These are phyloP conservation scores for Archivesica marissinica DNA, from an alignment of 1,140 invertebrate genomes.

Conservation along the genomic window DNA sequence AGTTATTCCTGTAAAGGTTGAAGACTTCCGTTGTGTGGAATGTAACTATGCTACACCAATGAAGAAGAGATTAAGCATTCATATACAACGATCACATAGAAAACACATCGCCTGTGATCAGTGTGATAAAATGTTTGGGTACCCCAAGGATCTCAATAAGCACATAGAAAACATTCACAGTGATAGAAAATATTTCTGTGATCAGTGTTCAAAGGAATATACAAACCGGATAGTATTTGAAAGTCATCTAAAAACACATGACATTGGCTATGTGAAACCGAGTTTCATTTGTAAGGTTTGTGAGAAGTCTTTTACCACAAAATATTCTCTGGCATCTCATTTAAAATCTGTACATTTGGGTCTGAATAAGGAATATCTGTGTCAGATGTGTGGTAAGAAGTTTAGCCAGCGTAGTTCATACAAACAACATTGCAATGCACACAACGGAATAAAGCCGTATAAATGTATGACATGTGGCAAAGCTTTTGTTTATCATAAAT, in stretches of 20 bases:
- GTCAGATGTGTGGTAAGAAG: conserved; percentile 77
- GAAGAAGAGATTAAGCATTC: not conserved
- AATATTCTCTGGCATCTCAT: conserved; percentile 72
- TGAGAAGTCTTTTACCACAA: conserved; percentile 74
- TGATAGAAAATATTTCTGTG: conserved; percentile 69
- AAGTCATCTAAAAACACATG: conserved; percentile 70
- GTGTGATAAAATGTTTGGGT: conserved; percentile 71
- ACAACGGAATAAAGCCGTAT: conserved; percentile 72
- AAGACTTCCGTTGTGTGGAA: conserved; percentile 26
- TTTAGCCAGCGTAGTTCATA: conserved; percentile 76
- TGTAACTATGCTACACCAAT: conserved; percentile 22
- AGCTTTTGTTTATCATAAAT: conserved; percentile 74
- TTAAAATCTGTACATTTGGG: conserved; percentile 72
- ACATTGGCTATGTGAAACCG: conserved; percentile 67
- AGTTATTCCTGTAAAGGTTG: not conserved
- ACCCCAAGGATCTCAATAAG: conserved; percentile 66
- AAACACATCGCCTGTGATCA: conserved; percentile 62
- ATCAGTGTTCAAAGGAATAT: conserved; percentile 72
- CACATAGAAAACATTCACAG: conserved; percentile 65
- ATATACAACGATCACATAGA: conserved; percentile 19
- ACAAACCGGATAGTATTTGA: conserved; percentile 66
- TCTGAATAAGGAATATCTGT: conserved; percentile 71
- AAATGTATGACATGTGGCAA: conserved; percentile 76
- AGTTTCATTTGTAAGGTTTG: conserved; percentile 72
- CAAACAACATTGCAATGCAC: conserved; percentile 76